Evolutionary conservation across 2,113 vertebrate genomes (phyloP), one percentile per base, ranked within the genome.

Genomic region (Passer montanus): DNA sequence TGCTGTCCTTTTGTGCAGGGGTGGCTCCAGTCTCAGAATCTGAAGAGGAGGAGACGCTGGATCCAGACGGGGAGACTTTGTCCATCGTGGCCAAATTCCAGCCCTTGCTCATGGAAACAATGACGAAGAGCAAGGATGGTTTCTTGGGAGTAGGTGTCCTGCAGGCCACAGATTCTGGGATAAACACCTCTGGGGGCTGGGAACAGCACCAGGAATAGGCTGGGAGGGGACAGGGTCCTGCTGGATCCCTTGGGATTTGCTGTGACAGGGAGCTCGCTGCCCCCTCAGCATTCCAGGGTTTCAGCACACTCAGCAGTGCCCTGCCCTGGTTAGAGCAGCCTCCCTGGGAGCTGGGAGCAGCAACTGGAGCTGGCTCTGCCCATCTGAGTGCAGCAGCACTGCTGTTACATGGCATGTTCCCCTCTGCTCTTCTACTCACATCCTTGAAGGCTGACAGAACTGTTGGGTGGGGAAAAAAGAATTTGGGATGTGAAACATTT

Each of bases 61-160:
- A 99, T 70, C 98, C 98, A 7, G 97, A 97, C 0, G 99, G 98
- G 76, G 99, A 99, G 97, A 99, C 97, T 0, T 93, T 99, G 80
- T 98, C 98, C 3, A 5, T 99, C 15, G 95, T 98, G 91, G 98
- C 99, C 33, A 98, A 95, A 89, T 99, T 99, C 98, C 98, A 99
- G 98, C 99, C 99, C 27, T 96, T 99, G 93, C 84, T 98, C 63
- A 98, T 99, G 11, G 98, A 99, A 84, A 99, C 99, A 5, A 99
- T 99, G 99, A 99, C 99, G 2, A 99, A 99, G 97, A 99, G 99
- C 98, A 99, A 99, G 94, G 99, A 99, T 1, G 99, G 99, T 7
- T 99, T 99, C 84, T 98, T 99, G 30, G 99, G 99, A 94, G 99
- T 99, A 97, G 97, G 97, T 97, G 16, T 67, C 77, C 11, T 16